Percentiles rank a stretch among this genome's conserved stretches.
Conservation (phyloP, 2,113 vertebrate genomes). For the Antechinus stuartii region DNA sequence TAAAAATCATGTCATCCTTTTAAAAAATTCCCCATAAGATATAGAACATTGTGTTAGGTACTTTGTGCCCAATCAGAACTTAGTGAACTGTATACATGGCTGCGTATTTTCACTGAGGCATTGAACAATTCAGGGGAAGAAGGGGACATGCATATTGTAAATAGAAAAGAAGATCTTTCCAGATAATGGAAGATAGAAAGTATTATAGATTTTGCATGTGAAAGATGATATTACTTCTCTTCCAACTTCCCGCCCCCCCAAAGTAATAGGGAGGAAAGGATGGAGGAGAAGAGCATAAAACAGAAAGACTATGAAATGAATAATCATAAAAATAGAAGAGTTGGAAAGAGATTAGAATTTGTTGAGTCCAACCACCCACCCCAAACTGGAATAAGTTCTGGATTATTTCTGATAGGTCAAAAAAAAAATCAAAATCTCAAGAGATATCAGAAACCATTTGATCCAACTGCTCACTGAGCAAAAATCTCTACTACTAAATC, state of each 20-base stretch:
- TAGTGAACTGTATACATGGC: not conserved
- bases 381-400: not conserved
- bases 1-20: not conserved
- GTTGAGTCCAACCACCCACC: not conserved
- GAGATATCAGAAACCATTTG: not conserved
- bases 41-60: not conserved
- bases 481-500: not conserved
- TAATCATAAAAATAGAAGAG: not conserved
- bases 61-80: not conserved
- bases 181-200: not conserved
- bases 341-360: not conserved
- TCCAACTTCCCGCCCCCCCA: too few species aligned
- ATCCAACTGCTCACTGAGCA: not conserved
- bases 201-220: not conserved
- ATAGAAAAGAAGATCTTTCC: not conserved
- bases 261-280: not conserved
- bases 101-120: not conserved
- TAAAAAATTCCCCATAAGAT: too few species aligned
- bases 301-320: not conserved
- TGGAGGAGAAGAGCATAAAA: not conserved
- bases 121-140: not conserved
- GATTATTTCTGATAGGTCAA: not conserved
- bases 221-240: not conserved
- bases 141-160: not conserved
- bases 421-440: not conserved